phyloP scores from a whole-genome alignment of 2,888 invertebrate species.

The Cosmorhoe ocellata region DNA sequence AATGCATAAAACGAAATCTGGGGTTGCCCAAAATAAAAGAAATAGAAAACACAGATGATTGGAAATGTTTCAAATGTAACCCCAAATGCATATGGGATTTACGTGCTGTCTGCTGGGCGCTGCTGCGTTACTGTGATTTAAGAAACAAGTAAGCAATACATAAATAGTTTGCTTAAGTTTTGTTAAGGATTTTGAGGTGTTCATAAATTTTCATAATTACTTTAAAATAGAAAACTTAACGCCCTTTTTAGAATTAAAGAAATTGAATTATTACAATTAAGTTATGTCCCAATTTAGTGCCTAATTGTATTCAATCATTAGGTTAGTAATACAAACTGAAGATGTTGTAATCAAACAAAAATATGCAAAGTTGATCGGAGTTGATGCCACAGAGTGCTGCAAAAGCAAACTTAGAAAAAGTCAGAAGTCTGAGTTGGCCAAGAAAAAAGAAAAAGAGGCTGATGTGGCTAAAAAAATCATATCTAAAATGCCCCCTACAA shows the following conservation, averaged over 20 bases:
- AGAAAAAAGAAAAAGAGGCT: slow-evolving; percentile 45
- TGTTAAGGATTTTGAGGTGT: too few species aligned
- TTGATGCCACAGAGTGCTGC: slow-evolving; percentile 69
- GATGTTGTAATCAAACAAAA: slow-evolving; percentile 63
- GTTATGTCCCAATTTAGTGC: too few species aligned
- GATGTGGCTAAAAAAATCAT: slow-evolving; percentile 43
- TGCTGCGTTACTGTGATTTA: slow-evolving; percentile 85
- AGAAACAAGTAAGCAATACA: slow-evolving; percentile 77
- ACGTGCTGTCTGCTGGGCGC: slow-evolving; percentile 87
- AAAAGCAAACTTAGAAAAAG: slow-evolving; percentile 53
- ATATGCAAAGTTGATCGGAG: slow-evolving; percentile 59
- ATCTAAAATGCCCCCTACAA: slow-evolving; percentile 66
- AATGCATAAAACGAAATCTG: slow-evolving; percentile 89
- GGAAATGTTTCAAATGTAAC: slow-evolving; percentile 90
- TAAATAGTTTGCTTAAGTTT: too few species aligned
- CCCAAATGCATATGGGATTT: slow-evolving; percentile 85
- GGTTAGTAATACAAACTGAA: slow-evolving; percentile 67
- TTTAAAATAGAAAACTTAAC: too few species aligned
- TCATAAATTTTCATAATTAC: too few species aligned
- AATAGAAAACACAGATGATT: slow-evolving; percentile 89
- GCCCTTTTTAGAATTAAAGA: too few species aligned
- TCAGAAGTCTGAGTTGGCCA: slow-evolving; percentile 47
- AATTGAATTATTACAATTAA: too few species aligned
- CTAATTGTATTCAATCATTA: too few species aligned
- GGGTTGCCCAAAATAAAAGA: slow-evolving; percentile 85